Evolutionary conservation across 2,888 invertebrate genomes (phyloP), one percentile per base, ranked within the genome.

Genomic region (Pseudoips prasinana): DNA sequence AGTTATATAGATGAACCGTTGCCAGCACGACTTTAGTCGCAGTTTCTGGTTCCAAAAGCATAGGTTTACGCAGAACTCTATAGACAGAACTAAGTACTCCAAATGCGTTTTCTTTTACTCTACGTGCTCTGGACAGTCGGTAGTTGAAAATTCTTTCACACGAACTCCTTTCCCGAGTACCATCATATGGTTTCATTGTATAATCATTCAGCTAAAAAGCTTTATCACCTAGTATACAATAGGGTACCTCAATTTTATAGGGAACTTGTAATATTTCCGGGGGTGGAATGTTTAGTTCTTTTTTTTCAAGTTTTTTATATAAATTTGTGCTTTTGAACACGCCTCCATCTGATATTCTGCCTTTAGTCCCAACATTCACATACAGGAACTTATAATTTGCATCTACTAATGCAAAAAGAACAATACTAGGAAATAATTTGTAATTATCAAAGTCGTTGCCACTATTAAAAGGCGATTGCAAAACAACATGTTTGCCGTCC

Each of bases 311-410:
- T n/a, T n/a, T n/a, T n/a, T n/a, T n/a, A n/a, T n/a, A n/a, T n/a
- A n/a, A n/a, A n/a, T n/a, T n/a, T n/a, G n/a, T n/a, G n/a, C n/a
- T n/a, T n/a, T n/a, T n/a, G n/a, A n/a, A n/a, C n/a, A n/a, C n/a
- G n/a, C n/a, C n/a, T n/a, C n/a, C n/a, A n/a, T n/a, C n/a, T n/a
- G n/a, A 49, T 19, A 51, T 49, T 24, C 49, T 23, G 4, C 46
- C 53, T 26, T 57, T 37, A 35, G 25, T 37, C 5, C 53, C 56
- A 35, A 72, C 62, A 41, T 53, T 33, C 5, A 49, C 50, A 33
- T 50, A 67, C 3, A 54, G 33, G 37, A 70, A 70, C 20, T 55
- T 58, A 22, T 43, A 42, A 40, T 71, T 73, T 33, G 69, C n/a
- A n/a, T n/a, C n/a, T n/a, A n/a, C n/a, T n/a, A n/a, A n/a, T n/a